Conservation (phyloP, 2,797 vertebrate species). For the Sciurus vulgaris region DNA sequence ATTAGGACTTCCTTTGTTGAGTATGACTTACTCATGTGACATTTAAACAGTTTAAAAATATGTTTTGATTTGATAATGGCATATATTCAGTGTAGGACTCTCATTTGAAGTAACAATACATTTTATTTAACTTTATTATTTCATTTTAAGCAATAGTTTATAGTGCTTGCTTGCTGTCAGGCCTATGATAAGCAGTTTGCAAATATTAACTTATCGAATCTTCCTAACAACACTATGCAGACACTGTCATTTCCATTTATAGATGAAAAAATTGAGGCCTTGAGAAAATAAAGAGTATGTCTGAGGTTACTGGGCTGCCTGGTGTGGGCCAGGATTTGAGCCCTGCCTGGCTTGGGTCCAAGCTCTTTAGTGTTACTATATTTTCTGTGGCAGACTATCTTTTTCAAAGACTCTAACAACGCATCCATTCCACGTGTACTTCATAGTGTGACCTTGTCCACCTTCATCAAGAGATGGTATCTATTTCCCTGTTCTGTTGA, state of each 20-base stretch:
- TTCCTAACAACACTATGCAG: constrained; percentile 18
- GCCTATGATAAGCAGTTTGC: not conserved
- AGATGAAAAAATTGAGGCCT: not conserved
- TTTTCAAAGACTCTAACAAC: not conserved
- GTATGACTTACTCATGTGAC: constrained; percentile 55
- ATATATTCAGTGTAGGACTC: not conserved
- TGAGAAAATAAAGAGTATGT: not conserved
- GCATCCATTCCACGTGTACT: not conserved
- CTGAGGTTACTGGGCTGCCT: not conserved
- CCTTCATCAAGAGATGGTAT: not conserved
- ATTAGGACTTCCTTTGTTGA: constrained; percentile 40
- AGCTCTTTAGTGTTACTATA: not conserved
- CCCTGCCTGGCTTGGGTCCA: not conserved
- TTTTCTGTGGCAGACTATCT: not conserved
- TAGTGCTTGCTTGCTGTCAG: not conserved
- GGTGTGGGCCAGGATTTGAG: not conserved
- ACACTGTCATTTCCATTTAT: not conserved
- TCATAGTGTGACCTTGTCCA: not conserved
- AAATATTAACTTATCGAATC: constrained; percentile 24
- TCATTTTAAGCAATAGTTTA: not conserved
- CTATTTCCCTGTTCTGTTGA: not conserved
- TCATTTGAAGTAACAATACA: constrained; percentile 5
- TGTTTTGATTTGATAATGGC: constrained; percentile 41
- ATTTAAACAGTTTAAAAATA: constrained; percentile 54
- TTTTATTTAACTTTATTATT: not conserved